These are phyloP conservation scores for Spea hammondii DNA, from an alignment of 2,797 vertebrate genomes.

Conservation along the genomic window DNA sequence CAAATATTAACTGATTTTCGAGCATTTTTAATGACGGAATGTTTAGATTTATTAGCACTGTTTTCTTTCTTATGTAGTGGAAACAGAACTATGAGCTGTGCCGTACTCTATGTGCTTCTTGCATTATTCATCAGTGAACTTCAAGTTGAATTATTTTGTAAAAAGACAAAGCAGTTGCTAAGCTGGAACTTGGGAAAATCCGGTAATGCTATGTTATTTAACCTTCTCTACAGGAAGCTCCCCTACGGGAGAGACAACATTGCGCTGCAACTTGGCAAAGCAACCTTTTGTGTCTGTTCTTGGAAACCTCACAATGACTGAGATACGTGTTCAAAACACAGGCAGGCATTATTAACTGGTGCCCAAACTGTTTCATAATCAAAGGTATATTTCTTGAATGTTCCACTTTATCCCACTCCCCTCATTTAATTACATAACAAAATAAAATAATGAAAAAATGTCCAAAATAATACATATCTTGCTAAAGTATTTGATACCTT, in stretches of 20 bases:
- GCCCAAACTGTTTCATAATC: background rate
- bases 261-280: conserved; percentile 62
- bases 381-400: background rate
- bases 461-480: no score
- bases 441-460: background rate
- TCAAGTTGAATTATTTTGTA: conserved; percentile 71
- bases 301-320: conserved; percentile 60
- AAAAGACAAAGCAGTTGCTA: conserved; percentile 94
- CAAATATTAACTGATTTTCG: background rate
- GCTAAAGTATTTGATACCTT: no score
- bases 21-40: conserved; percentile 61
- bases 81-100: conserved; percentile 68
- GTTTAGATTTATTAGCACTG: conserved; percentile 71
- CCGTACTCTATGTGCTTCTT: conserved; percentile 67
- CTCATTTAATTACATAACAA: background rate
- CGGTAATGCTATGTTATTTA: conserved; percentile 82
- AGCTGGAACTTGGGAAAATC: conserved; percentile 74
- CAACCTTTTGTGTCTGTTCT: conserved; percentile 56
- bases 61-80: conserved; percentile 68
- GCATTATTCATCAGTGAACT: conserved; percentile 77
- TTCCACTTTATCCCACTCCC: background rate
- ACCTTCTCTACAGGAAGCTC: conserved; percentile 70
- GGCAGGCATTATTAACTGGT: conserved; percentile 56
- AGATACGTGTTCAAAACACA: conserved; percentile 55
- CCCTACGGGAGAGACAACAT: conserved; percentile 68